These are phyloP conservation scores for Epirrhoe tristata DNA, from an alignment of 2,888 invertebrate genomes.

Conservation along the genomic window DNA sequence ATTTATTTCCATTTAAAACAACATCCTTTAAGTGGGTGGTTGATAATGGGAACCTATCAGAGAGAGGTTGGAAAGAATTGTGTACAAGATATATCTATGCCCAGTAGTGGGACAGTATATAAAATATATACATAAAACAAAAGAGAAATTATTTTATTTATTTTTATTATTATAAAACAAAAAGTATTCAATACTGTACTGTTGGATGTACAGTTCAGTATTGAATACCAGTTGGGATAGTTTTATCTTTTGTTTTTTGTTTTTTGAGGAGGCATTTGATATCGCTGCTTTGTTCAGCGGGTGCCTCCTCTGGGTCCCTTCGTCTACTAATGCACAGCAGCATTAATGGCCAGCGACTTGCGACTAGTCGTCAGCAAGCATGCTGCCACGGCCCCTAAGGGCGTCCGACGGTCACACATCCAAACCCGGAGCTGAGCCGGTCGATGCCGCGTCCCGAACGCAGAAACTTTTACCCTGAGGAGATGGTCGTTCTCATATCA, in stretches of 20 bases:
- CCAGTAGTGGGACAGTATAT: too few relatives aligned
- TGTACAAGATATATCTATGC: too few relatives aligned
- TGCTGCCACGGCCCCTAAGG: conserved; percentile 40
- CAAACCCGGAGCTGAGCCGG: conserved; percentile 26
- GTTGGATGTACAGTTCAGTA: conserved; percentile 16
- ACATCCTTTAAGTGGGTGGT: not conserved
- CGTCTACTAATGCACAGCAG: conserved; percentile 39
- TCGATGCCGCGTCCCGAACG: conserved; percentile 40
- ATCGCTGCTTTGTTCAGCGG: conserved; percentile 38
- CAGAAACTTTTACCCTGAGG: conserved; percentile 37
- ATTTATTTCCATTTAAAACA: not conserved
- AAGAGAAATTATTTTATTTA: too few relatives aligned
- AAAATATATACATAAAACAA: too few relatives aligned
- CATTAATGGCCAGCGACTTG: conserved; percentile 34
- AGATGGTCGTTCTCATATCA: conserved; percentile 26
- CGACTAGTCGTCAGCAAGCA: conserved; percentile 33
- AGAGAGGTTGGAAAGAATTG: not conserved
- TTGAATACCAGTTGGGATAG: conserved; percentile 26
- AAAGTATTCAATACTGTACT: conserved; percentile 24
- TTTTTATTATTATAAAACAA: conserved; percentile 1
- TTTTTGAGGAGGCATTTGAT: conserved; percentile 28
- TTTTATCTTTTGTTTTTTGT: conserved; percentile 1
- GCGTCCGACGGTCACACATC: conserved; percentile 36
- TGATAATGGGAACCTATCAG: not conserved
- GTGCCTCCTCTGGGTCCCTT: conserved; percentile 42